Percentiles rank a stretch among this genome's conserved stretches.
These are phyloP conservation scores for Hystrix cristata DNA, from an alignment of 2,113 vertebrate genomes.

Conservation along the genomic window DNA sequence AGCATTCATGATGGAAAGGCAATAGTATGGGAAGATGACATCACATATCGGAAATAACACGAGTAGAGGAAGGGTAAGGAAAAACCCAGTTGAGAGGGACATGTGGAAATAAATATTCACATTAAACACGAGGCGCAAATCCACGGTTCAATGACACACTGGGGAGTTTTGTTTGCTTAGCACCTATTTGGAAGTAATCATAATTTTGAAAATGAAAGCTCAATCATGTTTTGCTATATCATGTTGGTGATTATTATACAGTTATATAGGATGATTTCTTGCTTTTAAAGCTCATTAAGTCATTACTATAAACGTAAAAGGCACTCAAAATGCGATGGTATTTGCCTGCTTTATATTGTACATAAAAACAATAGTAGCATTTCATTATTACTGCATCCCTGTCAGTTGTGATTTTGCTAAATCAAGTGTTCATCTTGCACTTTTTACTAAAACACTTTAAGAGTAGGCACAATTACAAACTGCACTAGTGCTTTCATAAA, in stretches of 20 bases:
- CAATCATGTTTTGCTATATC: conserved; percentile 76
- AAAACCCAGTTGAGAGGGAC: conserved; percentile 82
- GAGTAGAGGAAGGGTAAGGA: conserved; percentile 83
- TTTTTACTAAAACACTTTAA: conserved; percentile 71
- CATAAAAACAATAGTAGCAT: conserved; percentile 60
- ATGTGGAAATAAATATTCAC: conserved; percentile 91
- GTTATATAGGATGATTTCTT: conserved; percentile 78
- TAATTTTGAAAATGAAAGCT: conserved; percentile 78
- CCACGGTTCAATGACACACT: conserved; percentile 83
- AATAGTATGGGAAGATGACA: conserved; percentile 82
- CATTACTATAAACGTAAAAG: conserved; percentile 86
- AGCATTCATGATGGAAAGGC: conserved; percentile 86
- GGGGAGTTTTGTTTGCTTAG: conserved; percentile 80
- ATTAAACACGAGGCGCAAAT: conserved; percentile 89
- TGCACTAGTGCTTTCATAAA: conserved; percentile 60
- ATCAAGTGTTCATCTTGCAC: conserved; percentile 32
- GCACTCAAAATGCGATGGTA: conserved; percentile 86
- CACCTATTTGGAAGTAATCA: conserved; percentile 86
- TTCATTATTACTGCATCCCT: conserved; percentile 69
- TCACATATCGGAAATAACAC: conserved; percentile 80
- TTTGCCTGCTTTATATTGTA: conserved; percentile 58
- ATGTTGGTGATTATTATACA: conserved; percentile 64
- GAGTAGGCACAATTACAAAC: conserved; percentile 70
- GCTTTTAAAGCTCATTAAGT: conserved; percentile 87
- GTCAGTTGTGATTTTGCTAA: conserved; percentile 73